Conservation (phyloP, 2,113 vertebrate species). For the Phodopus roborovskii region DNA sequence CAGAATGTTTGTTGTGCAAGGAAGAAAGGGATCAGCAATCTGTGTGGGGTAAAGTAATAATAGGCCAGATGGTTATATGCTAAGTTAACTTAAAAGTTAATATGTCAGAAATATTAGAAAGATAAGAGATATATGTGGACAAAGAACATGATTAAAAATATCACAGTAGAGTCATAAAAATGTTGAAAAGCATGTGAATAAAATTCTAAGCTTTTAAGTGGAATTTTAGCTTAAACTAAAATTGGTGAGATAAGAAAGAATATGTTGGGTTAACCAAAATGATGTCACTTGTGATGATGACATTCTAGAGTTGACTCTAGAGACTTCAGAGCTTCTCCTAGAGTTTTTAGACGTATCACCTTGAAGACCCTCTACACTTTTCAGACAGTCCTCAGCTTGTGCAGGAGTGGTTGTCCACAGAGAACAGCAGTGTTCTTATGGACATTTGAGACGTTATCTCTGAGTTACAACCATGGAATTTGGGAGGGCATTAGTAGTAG, state of each 20-base stretch:
- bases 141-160: background rate
- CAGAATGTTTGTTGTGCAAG: background rate
- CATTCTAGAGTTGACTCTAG: background rate
- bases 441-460: background rate
- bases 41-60: background rate
- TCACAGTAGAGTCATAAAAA: background rate
- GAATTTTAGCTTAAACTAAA: background rate
- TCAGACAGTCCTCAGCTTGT: background rate
- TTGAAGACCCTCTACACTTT: background rate
- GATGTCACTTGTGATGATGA: background rate
- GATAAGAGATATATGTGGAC: background rate
- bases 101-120: background rate
- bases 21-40: background rate
- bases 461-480: background rate
- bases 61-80: background rate
- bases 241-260: background rate
- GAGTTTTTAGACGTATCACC: background rate
- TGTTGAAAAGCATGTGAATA: background rate
- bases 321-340: background rate
- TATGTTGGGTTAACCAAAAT: background rate
- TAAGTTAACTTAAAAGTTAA: background rate
- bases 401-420: background rate
- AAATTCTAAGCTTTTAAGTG: background rate
- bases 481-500: accelerated
- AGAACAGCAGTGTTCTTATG: background rate